Evolutionary conservation across 2,113 vertebrate genomes (phyloP).

Genomic region (Hippocampus comes): DNA sequence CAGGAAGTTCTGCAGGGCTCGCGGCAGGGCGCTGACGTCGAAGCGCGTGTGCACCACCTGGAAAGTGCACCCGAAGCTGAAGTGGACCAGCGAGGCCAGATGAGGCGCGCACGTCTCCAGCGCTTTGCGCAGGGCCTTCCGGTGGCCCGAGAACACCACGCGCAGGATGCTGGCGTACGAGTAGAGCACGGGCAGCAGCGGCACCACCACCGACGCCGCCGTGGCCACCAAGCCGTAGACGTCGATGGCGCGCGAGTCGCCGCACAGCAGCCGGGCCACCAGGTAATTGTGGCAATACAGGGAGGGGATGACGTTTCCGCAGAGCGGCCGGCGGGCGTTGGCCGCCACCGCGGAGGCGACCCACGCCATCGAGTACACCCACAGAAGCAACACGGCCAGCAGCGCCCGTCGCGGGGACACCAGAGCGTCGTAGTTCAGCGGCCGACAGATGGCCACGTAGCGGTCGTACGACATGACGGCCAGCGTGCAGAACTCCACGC

Average conservation of each 20-base stretch:
- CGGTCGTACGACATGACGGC: constrained; percentile 3
- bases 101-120: neutral
- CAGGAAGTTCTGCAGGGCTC: neutral
- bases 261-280: neutral
- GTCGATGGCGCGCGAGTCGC: neutral
- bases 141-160: neutral
- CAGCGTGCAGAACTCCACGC: neutral
- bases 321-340: neutral
- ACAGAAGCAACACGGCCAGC: neutral
- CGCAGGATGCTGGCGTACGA: neutral
- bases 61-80: neutral
- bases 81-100: neutral
- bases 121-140: neutral
- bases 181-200: neutral
- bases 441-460: constrained; percentile 4
- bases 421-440: neutral
- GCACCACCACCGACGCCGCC: neutral
- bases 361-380: neutral
- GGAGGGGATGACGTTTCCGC: neutral
- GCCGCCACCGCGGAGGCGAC: neutral
- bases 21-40: neutral
- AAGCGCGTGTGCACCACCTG: neutral
- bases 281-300: neutral
- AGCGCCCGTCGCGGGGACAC: neutral
- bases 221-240: neutral